These are phyloP conservation scores for Drosophila willistoni DNA, from an alignment of 1,140 invertebrate genomes.

Conservation along the genomic window DNA sequence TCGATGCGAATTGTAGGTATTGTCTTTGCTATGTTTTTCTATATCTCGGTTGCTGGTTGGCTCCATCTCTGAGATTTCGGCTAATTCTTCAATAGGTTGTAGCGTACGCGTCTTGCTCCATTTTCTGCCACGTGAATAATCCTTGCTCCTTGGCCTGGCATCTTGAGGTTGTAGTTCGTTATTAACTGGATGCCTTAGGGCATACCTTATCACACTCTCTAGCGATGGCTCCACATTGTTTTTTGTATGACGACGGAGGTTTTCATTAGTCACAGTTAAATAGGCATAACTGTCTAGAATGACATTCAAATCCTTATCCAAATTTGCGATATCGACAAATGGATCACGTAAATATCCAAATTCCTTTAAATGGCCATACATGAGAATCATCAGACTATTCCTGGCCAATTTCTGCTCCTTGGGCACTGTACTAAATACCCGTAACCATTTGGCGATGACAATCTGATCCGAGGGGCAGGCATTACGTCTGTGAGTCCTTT, in stretches of 20 bases:
- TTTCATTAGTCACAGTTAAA: neutral
- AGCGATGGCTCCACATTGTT: neutral
- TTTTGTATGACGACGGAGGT: neutral
- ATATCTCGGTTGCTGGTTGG: neutral
- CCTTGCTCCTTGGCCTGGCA: neutral
- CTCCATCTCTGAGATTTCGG: conserved; percentile 19
- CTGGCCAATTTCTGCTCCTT: conserved; percentile 50
- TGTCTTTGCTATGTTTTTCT: neutral
- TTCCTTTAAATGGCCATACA: conserved; percentile 54
- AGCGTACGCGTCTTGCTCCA: neutral
- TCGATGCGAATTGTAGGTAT: neutral
- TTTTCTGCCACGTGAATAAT: neutral
- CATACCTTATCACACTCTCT: neutral
- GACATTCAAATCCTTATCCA: conserved; percentile 35
- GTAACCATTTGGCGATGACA: conserved; percentile 47
- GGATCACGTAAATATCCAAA: conserved; percentile 41
- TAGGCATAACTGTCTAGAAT: conserved; percentile 38
- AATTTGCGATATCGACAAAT: conserved; percentile 52
- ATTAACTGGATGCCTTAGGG: neutral
- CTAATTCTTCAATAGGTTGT: conserved; percentile 21
- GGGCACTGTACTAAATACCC: conserved; percentile 26
- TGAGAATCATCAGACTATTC: conserved; percentile 48
- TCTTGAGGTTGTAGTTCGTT: neutral
- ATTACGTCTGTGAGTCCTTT: neutral
- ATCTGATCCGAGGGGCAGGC: conserved; percentile 40